Evolutionary conservation across 2,888 invertebrate species (phyloP), one percentile per base, ranked within the genome.

Genomic region (Harmothoe impar): DNA sequence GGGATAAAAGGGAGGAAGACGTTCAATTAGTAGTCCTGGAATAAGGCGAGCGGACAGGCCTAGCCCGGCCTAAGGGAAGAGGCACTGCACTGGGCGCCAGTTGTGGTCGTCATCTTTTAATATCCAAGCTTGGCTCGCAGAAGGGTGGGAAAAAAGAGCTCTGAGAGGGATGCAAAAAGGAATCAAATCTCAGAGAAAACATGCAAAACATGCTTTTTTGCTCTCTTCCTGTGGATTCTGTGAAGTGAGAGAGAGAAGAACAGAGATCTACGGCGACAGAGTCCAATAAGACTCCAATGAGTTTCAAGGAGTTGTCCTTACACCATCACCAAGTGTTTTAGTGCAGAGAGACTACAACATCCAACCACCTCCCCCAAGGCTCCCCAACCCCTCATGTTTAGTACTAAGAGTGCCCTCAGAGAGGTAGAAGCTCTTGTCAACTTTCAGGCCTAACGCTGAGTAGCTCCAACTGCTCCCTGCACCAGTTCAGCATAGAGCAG

Each of bases 141-240:
- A 35, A 81, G n/a, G 33, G 25, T 33, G 33, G 81, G 77, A 77
- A 29, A 77, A 43, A 81, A 72, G 72, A n/a, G 33, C 35, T 10
- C 15, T 35, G 81, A 31, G 77, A 25, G 77, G 31, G 25, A 31
- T 29, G 31, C 77, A 81, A 81, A 81, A 81, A 81, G 43, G 35
- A 33, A 81, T 43, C 81, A 43, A 81, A 81, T 81, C 81, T 81
- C 81, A 81, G 81, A 81, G 81, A 81, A 81, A 81, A 81, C 81
- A 81, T 81, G 81, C 81, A 81, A 81, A 81, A 81, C 72, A 81
- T 43, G 43, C n/a, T 81, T 81, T 81, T 81, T 81, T 35, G 35
- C 10, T 43, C 43, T 43, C 43, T 43, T 43, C 43, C 43, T 43
- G 43, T 43, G 43, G 12, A 5, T 81, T 43, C 81, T 81, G 35